Percentiles rank a stretch among this genome's conserved stretches.
These are phyloP conservation scores for Gymnoscelis rufifasciata DNA, from an alignment of 2,888 invertebrate genomes.

Conservation along the genomic window DNA sequence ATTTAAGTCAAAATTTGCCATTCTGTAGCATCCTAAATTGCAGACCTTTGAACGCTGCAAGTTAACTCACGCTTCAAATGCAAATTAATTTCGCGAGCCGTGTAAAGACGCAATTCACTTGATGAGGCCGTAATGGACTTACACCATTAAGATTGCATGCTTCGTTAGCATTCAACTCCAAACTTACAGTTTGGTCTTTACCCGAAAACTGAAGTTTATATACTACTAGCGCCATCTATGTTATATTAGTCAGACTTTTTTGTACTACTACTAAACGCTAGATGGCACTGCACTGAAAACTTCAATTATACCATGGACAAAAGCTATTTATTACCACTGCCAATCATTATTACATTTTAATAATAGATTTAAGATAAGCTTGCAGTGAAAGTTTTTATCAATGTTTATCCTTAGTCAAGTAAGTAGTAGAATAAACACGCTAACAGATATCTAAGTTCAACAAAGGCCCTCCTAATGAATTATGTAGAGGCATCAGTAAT, in stretches of 20 bases:
- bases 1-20: no score
- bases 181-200: slow-evolving; percentile 23
- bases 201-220: not conserved
- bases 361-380: no score
- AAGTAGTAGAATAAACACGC: not conserved
- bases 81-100: slow-evolving; percentile 42
- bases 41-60: slow-evolving; percentile 29
- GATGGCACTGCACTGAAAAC: slow-evolving; percentile 32
- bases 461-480: slow-evolving; percentile 42
- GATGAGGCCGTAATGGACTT: slow-evolving; percentile 34
- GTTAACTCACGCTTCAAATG: slow-evolving; percentile 47
- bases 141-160: slow-evolving; percentile 28
- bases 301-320: no score
- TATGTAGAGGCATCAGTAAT: slow-evolving; percentile 36
- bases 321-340: no score
- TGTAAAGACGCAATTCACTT: slow-evolving; percentile 46
- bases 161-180: slow-evolving; percentile 46
- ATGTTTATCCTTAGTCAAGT: not conserved
- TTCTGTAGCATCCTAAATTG: slow-evolving; percentile 17
- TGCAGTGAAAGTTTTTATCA: no score
- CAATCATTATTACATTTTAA: no score
- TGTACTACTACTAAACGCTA: slow-evolving; percentile 13
- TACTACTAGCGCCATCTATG: slow-evolving; percentile 37
- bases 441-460: slow-evolving; percentile 8
- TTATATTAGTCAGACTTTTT: not conserved